Percentiles rank a stretch among this genome's conserved stretches.
phyloP scores from a whole-genome alignment of 1,140 invertebrate species.

The Heliconius himera region DNA sequence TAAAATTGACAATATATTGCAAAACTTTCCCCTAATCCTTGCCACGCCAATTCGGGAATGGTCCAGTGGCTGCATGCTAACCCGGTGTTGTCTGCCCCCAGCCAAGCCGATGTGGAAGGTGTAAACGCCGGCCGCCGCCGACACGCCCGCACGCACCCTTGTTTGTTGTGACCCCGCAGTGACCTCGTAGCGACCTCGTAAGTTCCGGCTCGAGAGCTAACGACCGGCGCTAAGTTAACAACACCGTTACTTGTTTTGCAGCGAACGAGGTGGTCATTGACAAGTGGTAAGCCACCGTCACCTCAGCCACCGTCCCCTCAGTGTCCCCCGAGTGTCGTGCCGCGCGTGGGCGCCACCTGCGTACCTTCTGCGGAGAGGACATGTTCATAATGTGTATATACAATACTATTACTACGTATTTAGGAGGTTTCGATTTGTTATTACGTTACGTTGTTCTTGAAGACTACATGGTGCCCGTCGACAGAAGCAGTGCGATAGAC shows the following conservation, averaged over 20 bases:
- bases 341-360: conserved; percentile 38
- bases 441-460: conserved; percentile 79
- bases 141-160: conserved; percentile 79
- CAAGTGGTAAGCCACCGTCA: conserved; percentile 81
- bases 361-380: conserved; percentile 67
- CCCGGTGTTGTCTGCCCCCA: conserved; percentile 77
- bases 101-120: conserved; percentile 74
- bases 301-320: background rate
- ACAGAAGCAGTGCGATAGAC: conserved; percentile 79
- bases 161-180: conserved; percentile 81
- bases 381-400: conserved; percentile 81
- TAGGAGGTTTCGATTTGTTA: conserved; percentile 81
- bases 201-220: conserved; percentile 68
- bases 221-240: conserved; percentile 68
- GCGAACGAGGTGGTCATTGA: conserved; percentile 83
- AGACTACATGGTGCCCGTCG: conserved; percentile 81
- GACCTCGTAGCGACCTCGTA: conserved; percentile 77
- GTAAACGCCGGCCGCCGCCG: conserved; percentile 71
- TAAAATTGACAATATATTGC: conserved; percentile 47
- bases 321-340: conserved; percentile 42
- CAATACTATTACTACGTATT: conserved; percentile 62
- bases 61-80: conserved; percentile 68
- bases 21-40: conserved; percentile 56
- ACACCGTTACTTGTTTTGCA: conserved; percentile 80
- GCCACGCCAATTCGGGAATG: conserved; percentile 29